A percentile compares a stretch with the other conserved stretches of the same genome.
Evolutionary conservation across 2,888 invertebrate genomes (phyloP).

Genomic region (Panzeria rudis): DNA sequence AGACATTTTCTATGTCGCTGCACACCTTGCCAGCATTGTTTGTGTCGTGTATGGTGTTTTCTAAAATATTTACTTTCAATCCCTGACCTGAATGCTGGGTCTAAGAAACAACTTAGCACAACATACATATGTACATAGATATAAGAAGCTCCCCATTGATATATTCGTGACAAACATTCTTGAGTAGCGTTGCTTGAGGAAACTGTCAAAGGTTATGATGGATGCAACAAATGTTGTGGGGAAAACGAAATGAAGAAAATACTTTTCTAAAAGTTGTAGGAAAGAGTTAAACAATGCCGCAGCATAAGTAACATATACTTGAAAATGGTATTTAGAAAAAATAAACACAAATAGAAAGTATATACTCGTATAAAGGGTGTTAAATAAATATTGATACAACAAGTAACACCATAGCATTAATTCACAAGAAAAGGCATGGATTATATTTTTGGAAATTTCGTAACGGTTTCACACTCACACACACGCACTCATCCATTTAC

Average conservation of each 20-base stretch:
- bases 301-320: conserved; percentile 23
- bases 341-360: conserved; percentile 5
- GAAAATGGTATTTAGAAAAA: neutral
- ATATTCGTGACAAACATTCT: neutral
- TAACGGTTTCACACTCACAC: neutral
- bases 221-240: conserved; percentile 8
- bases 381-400: conserved; percentile 27
- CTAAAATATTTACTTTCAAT: neutral
- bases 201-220: conserved; percentile 28
- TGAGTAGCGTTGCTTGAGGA: neutral
- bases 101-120: neutral
- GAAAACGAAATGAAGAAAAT: neutral
- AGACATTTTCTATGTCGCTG: too few relatives aligned
- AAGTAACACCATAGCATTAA: neutral
- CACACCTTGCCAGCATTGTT: too few relatives aligned
- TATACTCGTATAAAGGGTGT: conserved; percentile 2
- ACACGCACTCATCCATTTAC: neutral
- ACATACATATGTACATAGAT: too few relatives aligned
- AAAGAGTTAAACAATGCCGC: conserved; percentile 14
- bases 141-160: neutral
- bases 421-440: neutral
- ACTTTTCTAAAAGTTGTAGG: neutral
- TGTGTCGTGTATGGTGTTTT: neutral
- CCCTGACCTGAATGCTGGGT: neutral
- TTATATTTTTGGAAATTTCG: neutral